Evolutionary conservation across 2,888 invertebrate genomes (phyloP).

Genomic region (Corbicula japonica): DNA sequence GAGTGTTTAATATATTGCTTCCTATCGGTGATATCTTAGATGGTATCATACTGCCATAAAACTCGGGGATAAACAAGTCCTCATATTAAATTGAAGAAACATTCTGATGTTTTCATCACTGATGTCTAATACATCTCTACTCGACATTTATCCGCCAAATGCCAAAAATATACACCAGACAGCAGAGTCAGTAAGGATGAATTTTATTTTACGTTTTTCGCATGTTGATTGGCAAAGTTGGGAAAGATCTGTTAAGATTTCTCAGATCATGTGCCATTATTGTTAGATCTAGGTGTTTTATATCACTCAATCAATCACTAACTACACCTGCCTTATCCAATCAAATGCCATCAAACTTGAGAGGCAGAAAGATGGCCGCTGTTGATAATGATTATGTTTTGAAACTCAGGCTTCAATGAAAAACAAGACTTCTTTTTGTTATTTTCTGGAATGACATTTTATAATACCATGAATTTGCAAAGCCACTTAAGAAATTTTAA

Average conservation of each 20-base stretch:
- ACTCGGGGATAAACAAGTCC: slow-evolving; percentile 15
- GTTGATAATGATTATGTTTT: slow-evolving; percentile 39
- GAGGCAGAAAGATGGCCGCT: slow-evolving; percentile 60
- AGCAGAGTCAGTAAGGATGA: not conserved
- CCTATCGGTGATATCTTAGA: slow-evolving; percentile 34
- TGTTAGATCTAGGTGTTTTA: slow-evolving; percentile 30
- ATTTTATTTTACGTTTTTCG: no score
- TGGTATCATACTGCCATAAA: slow-evolving; percentile 31
- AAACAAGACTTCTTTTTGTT: not conserved
- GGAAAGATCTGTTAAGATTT: slow-evolving; percentile 1
- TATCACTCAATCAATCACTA: slow-evolving; percentile 41
- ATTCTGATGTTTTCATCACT: slow-evolving; percentile 14
- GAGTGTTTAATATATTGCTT: slow-evolving; percentile 14
- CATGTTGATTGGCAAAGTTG: not conserved
- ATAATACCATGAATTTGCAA: no score
- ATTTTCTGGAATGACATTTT: not conserved
- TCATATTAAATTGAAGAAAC: not conserved
- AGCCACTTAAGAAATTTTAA: no score
- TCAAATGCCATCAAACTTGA: slow-evolving; percentile 50
- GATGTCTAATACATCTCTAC: no score
- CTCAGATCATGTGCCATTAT: slow-evolving; percentile 1
- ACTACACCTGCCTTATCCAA: slow-evolving; percentile 60
- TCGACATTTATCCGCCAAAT: no score
- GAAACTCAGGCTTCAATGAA: slow-evolving; percentile 18
- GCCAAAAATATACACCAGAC: no score